Evolutionary conservation across 2,113 vertebrate species (phyloP), one percentile per base, ranked within the genome.

Genomic region (Heterocephalus glaber): DNA sequence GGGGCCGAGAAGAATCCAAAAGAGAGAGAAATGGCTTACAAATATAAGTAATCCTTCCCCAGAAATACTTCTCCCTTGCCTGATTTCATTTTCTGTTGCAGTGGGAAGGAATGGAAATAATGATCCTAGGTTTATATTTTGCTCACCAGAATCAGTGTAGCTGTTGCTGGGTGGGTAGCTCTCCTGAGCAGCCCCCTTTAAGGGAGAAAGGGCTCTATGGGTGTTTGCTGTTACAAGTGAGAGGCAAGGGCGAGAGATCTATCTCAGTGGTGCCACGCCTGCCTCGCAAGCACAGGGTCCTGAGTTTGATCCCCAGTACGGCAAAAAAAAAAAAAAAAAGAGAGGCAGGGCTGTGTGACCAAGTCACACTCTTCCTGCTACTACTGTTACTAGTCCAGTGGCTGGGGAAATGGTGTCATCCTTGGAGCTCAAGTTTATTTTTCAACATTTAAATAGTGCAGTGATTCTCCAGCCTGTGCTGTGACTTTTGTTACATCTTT

Each of bases 61-160:
- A 6, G 79, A 52, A 5, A 8, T 81, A 56, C 82, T 72, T 89
- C 88, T 60, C 38, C 33, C 14, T 56, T 65, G 49, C 52, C 80
- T 30, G 56, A 26, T 58, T 89, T 85, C 77, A 49, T 77, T 87
- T 85, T 66, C 47, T 74, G 12, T 87, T 91, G 38, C 54, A 41
- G 16, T 66, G 79, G 54, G 65, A 72, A 91, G 56, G 49, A 74
- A 58, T 68, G 14, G 65, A 38, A 61, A 33, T 82, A 49, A 63
- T 7, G 10, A 38, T 49, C 14, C 5, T 68, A 35, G 20, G 28
- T 63, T 54, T 47, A 0, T 70, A 86, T 83, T 80, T 92, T 86
- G 30, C 56, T 89, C 49, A 47, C 4, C 68, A 83, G 41, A 89
- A 66, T 28, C 63, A n/a, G 3, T 3, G 65, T n/a, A 54, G 13